Percentiles rank a stretch among this genome's conserved stretches.
Evolutionary conservation across 1,140 invertebrate genomes (phyloP).

Genomic region (Drosophila teissieri): DNA sequence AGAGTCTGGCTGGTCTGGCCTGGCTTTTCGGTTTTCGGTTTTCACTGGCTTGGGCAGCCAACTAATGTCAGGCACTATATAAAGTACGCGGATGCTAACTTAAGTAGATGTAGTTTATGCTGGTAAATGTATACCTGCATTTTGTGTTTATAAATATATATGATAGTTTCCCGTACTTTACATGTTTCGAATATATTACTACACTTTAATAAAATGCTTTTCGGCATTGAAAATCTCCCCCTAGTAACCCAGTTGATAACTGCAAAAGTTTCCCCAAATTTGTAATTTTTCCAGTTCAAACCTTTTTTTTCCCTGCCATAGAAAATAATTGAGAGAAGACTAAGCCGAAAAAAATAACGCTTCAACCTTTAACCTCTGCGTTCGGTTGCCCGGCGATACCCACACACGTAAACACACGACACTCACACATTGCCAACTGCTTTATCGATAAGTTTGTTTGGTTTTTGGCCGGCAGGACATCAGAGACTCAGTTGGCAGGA

Average conservation of each 20-base stretch:
- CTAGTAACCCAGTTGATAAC: constrained; percentile 23
- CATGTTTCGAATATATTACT: background rate
- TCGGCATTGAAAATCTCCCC: background rate
- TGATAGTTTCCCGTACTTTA: no score
- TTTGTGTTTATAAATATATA: background rate
- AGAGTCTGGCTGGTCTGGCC: constrained; percentile 9
- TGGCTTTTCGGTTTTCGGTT: constrained; percentile 18
- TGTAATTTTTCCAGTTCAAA: background rate
- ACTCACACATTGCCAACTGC: constrained; percentile 27
- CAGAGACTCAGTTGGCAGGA: constrained; percentile 19
- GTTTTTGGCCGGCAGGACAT: constrained; percentile 1
- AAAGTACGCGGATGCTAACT: background rate
- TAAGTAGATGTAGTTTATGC: background rate
- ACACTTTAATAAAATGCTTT: background rate
- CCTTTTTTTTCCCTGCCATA: background rate
- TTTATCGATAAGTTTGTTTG: constrained; percentile 43
- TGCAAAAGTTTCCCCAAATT: constrained; percentile 11
- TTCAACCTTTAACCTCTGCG: constrained; percentile 8
- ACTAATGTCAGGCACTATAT: constrained; percentile 5
- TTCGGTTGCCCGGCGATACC: constrained; percentile 23
- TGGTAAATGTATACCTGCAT: background rate
- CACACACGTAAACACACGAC: background rate
- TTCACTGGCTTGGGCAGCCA: background rate
- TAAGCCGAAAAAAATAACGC: background rate
- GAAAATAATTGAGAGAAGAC: constrained; percentile 9